Evolutionary conservation across 2,888 invertebrate species (phyloP).

Genomic region (Agriopis marginaria): DNA sequence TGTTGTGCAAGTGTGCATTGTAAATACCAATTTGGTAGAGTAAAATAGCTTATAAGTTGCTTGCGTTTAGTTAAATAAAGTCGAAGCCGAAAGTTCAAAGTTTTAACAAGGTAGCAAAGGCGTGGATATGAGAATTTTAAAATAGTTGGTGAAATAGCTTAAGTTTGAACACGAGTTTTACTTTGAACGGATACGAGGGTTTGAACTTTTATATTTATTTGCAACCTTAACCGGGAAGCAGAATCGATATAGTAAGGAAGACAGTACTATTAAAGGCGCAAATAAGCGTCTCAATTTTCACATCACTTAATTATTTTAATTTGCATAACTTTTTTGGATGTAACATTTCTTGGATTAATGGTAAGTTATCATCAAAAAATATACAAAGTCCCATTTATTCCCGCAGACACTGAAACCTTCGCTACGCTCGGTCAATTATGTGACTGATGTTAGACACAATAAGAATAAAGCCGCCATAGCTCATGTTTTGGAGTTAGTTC

Average conservation of each 20-base stretch:
- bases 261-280: not conserved
- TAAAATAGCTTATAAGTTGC: not conserved
- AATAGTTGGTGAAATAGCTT: constrained; percentile 23
- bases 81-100: constrained; percentile 2
- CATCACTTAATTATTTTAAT: not conserved
- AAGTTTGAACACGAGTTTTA: constrained; percentile 17
- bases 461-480: constrained; percentile 11
- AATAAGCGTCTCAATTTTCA: not conserved
- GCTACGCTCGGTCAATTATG: not conserved
- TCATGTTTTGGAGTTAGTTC: constrained; percentile 12
- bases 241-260: not conserved
- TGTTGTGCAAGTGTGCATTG: not conserved
- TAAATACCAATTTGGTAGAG: not conserved
- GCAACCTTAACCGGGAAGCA: not conserved
- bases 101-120: constrained; percentile 20
- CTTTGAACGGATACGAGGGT: not conserved
- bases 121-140: constrained; percentile 25
- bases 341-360: too few species aligned
- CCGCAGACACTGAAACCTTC: too few species aligned
- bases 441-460: not conserved
- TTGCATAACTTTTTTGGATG: too few species aligned
- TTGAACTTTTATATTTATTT: not conserved
- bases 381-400: too few species aligned
- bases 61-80: constrained; percentile 4
- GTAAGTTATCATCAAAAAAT: too few species aligned